Evolutionary conservation across 2,113 vertebrate species (phyloP), one percentile per base, ranked within the genome.

Genomic region (Craseonycteris thonglongyai): DNA sequence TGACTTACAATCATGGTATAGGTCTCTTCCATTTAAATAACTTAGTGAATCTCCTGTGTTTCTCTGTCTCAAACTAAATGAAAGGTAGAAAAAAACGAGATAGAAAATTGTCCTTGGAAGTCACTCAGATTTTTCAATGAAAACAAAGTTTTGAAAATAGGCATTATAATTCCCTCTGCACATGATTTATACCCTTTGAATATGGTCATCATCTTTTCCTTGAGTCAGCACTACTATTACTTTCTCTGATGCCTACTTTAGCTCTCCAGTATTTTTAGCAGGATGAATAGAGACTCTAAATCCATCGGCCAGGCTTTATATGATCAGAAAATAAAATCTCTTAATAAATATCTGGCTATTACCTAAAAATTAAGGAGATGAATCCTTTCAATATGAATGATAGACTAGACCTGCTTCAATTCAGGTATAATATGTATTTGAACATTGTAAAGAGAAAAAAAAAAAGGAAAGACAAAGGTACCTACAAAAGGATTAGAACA

Each of bases 331-430:
- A 91, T 69, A 89, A 68, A 82, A 82, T 74, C 38, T 51, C 45
- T 90, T 71, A 91, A 83, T 69, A 80, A 94, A 95, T n/a, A 28
- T 56, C 89, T 81, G 33, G 30, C 38, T 80, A 72, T 61, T 94
- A 87, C 21, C 66, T 92, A 28, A 95, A 91, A 91, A 82, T 40
- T 65, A 75, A 72, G 68, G 47, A 49, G 45, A 49, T 54, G 28
- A 95, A 71, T 47, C 19, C 24, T 88, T 88, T 65, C 38, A 49
- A 45, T 90, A 40, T 66, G 35, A 68, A 51, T 30, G 35, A 87
- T 7, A 90, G 59, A 91, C 84, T 81, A 76, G 90, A 83, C 81
- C 82, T 63, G 26, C 13, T 71, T 75, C n/a, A 81, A 22, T 40
- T 51, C 72, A 81, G 26, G 7, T 88, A 19, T 49, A 91, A 95